phyloP scores from a whole-genome alignment of 1,140 invertebrate species.

The Drepana arcuata region DNA sequence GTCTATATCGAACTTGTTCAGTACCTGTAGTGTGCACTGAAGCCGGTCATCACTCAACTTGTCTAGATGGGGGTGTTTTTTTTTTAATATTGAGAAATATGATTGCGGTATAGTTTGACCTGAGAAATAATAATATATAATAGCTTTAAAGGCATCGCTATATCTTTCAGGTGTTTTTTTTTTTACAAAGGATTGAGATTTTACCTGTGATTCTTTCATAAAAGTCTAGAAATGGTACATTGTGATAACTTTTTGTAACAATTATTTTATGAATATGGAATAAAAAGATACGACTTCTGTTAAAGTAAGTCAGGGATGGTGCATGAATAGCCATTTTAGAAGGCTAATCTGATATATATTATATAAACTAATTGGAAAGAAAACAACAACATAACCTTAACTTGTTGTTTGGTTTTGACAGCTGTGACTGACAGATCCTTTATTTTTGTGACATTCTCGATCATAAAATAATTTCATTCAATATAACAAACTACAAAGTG shows the following conservation, averaged over 20 bases:
- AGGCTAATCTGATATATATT: too few species aligned
- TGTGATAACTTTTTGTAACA: conserved; percentile 20
- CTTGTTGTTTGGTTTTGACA: too few species aligned
- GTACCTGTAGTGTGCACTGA: conserved; percentile 34
- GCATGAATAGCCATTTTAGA: too few species aligned
- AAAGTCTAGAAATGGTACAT: conserved; percentile 34
- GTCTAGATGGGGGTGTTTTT: conserved; percentile 36
- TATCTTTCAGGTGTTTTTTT: too few species aligned
- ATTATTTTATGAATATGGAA: conserved; percentile 1
- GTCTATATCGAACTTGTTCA: conserved; percentile 48
- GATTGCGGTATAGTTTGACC: conserved; percentile 22
- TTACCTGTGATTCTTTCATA: conserved; percentile 36
- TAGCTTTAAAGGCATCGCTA: too few species aligned
- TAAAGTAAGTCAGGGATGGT: too few species aligned
- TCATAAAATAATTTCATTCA: too few species aligned
- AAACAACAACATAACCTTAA: conserved; percentile 6
- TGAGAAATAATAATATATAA: conserved; percentile 13
- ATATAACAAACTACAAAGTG: too few species aligned
- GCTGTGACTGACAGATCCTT: too few species aligned
- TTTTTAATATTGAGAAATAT: conserved; percentile 23
- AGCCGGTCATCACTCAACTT: conserved; percentile 30
- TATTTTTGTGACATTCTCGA: too few species aligned
- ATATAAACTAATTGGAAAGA: too few species aligned
- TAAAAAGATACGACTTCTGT: not conserved
- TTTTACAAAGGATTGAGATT: not conserved